Evolutionary conservation across 2,888 invertebrate species (phyloP).

Genomic region (Carcina quercana): DNA sequence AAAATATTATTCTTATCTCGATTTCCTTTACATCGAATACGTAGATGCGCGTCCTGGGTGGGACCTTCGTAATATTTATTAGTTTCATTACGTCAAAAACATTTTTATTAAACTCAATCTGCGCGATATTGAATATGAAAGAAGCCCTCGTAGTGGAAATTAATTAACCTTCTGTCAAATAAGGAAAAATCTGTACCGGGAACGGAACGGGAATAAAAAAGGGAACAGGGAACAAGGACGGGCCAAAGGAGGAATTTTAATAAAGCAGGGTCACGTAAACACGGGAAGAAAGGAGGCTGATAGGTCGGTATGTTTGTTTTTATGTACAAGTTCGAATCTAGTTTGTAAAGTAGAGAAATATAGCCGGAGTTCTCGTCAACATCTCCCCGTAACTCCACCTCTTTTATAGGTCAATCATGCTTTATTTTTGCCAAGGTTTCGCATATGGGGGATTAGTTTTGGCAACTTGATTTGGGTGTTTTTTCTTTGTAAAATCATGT

Average conservation of each 20-base stretch:
- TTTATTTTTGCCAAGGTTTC: no score
- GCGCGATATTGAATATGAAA: conserved; percentile 14
- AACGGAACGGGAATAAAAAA: conserved; percentile 12
- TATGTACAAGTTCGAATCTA: conserved; percentile 21
- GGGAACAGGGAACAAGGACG: conserved; percentile 39
- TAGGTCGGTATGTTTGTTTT: conserved; percentile 28
- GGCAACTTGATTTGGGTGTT: no score
- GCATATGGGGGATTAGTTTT: no score
- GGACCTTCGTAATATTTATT: no score
- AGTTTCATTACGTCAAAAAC: conserved; percentile 1
- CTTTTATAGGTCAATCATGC: no score
- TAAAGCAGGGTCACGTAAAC: conserved; percentile 64
- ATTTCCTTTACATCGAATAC: no score
- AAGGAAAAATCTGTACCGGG: conserved; percentile 25
- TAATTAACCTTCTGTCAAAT: conserved; percentile 51
- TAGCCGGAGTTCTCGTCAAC: no score
- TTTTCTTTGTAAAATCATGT: no score
- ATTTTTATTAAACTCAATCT: conserved; percentile 5
- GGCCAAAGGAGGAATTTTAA: conserved; percentile 59
- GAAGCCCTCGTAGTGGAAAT: conserved; percentile 38
- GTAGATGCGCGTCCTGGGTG: no score
- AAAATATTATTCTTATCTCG: no score
- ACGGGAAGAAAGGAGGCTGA: conserved; percentile 22
- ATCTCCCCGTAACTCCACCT: no score
- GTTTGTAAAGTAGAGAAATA: conserved; percentile 6